These are phyloP conservation scores for Matsumyia berberina DNA, from an alignment of 2,888 invertebrate species.

Conservation along the genomic window DNA sequence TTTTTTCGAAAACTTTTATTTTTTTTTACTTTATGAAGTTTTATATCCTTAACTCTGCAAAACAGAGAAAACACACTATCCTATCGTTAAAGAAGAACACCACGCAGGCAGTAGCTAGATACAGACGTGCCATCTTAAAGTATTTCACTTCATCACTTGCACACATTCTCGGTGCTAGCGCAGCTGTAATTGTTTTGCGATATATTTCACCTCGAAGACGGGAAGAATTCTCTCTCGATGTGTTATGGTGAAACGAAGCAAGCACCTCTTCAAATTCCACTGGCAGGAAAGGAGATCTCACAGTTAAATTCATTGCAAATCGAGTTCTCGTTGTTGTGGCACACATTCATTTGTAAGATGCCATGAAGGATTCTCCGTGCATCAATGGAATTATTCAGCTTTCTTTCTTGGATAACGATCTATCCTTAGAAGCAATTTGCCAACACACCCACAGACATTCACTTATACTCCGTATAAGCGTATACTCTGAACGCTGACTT, in stretches of 20 bases:
- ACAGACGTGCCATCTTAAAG: slow-evolving; percentile 53
- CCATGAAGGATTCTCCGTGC: slow-evolving; percentile 33
- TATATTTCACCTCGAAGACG: slow-evolving; percentile 67
- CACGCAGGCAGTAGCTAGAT: slow-evolving; percentile 46
- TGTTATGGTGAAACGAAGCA: slow-evolving; percentile 30
- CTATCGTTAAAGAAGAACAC: slow-evolving; percentile 2
- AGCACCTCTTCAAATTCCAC: slow-evolving; percentile 48
- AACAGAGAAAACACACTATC: not conserved
- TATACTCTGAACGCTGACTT: slow-evolving; percentile 34
- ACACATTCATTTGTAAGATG: slow-evolving; percentile 23
- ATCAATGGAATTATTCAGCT: slow-evolving; percentile 57
- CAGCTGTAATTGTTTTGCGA: slow-evolving; percentile 70
- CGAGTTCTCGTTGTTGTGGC: slow-evolving; percentile 52
- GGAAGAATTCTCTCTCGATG: slow-evolving; percentile 26
- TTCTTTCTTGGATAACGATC: slow-evolving; percentile 59
- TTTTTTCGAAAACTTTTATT: not conserved
- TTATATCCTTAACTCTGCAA: slow-evolving; percentile 38
- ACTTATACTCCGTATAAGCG: slow-evolving; percentile 1
- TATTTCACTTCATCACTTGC: slow-evolving; percentile 52
- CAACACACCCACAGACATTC: slow-evolving; percentile 40
- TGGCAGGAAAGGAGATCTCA: slow-evolving; percentile 22
- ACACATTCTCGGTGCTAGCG: slow-evolving; percentile 30
- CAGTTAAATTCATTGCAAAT: slow-evolving; percentile 40
- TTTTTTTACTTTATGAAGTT: slow-evolving; percentile 22
- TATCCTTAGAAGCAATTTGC: slow-evolving; percentile 51